A percentile compares a stretch with the other conserved stretches of the same genome.
These are phyloP conservation scores for Drosophila setosimentum DNA, from an alignment of 2,888 invertebrate species.

Conservation along the genomic window DNA sequence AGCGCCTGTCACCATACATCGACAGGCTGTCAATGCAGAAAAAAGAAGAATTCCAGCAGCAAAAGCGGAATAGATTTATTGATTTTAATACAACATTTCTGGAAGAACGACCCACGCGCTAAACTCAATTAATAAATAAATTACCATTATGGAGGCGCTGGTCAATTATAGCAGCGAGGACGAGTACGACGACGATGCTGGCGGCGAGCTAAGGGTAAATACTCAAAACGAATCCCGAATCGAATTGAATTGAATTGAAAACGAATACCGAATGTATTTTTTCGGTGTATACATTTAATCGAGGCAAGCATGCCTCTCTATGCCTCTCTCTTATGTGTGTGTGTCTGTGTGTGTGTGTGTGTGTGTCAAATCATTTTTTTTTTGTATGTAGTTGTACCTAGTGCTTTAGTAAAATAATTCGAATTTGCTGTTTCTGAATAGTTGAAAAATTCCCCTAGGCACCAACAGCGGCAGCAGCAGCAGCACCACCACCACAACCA, in stretches of 20 bases:
- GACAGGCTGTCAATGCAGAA: slow-evolving; percentile 19
- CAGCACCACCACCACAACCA: slow-evolving; percentile 9
- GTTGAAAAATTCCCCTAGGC: slow-evolving; percentile 85
- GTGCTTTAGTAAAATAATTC: slow-evolving; percentile 83
- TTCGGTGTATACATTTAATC: slow-evolving; percentile 51
- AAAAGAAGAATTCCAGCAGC: slow-evolving; percentile 26
- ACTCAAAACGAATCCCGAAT: slow-evolving; percentile 31
- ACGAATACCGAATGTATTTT: slow-evolving; percentile 43
- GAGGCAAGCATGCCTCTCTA: slow-evolving; percentile 27
- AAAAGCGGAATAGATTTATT: slow-evolving; percentile 52
- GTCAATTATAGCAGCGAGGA: slow-evolving; percentile 93
- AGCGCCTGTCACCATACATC: slow-evolving; percentile 8
- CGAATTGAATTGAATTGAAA: slow-evolving; percentile 16
- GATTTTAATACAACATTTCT: slow-evolving; percentile 43
- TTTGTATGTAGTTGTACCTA: slow-evolving; percentile 62
- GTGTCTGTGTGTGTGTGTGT: not conserved
- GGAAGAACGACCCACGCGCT: slow-evolving; percentile 2
- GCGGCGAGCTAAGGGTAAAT: slow-evolving; percentile 83
- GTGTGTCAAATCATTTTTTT: slow-evolving; percentile 19
- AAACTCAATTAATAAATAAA: slow-evolving; percentile 11
- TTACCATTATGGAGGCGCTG: slow-evolving; percentile 89
- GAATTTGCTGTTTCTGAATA: slow-evolving; percentile 87
- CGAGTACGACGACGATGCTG: slow-evolving; percentile 87
- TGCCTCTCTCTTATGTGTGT: not conserved
- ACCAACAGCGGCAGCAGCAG: slow-evolving; percentile 53